Evolutionary conservation across 92 coral and sea anemone genomes (phyloP), one percentile per base, ranked within the genome.

Genomic region (Parazoanthus swiftii): DNA sequence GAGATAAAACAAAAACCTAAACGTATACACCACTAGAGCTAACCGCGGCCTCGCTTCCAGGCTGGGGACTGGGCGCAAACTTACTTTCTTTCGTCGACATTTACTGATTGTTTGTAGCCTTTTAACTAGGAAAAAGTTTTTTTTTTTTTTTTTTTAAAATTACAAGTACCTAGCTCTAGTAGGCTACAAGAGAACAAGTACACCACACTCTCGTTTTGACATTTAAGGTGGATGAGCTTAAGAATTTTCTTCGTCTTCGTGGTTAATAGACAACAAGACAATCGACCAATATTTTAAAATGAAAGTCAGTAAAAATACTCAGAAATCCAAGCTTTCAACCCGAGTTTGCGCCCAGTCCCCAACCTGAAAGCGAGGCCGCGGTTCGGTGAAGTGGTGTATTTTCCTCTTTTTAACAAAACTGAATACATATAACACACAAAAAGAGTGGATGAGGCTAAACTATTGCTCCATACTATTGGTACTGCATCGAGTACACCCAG

Each of bases 201-300:
- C 33, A 29, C 33, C 33, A 29, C 33, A 29, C 33, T 29, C 33
- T 29, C 33, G 33, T 89, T 89, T 89, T 78, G 74, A 35, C 82
- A 65, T 63, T 89, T 74, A 89, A 89, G 88, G 88, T 88, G 86
- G 88, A 88, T 50, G 88, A 81, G 90, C 90, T 88, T 59, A 88
- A 88, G 81, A 88, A 71, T 79, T 88, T 88, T 56, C 79, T 88
- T 70, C 90, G 33, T 29, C 33, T 29, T 29, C 33, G 33, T 29
- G 33, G 33, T 29, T 29, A 29, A 29, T 29, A 29, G 33, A 29
- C 33, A 29, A 29, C 33, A 29, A 29, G 33, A 29, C 33, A 29
- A 29, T 29, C 33, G 33, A 29, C 33, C 33, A 29, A 29, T 29
- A 29, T 29, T 29, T 29, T 29, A 29, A 29, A 29, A 29, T 29